Evolutionary conservation across 1,140 invertebrate species (phyloP), one percentile per base, ranked within the genome.

Genomic region (Wasmannia auropunctata): DNA sequence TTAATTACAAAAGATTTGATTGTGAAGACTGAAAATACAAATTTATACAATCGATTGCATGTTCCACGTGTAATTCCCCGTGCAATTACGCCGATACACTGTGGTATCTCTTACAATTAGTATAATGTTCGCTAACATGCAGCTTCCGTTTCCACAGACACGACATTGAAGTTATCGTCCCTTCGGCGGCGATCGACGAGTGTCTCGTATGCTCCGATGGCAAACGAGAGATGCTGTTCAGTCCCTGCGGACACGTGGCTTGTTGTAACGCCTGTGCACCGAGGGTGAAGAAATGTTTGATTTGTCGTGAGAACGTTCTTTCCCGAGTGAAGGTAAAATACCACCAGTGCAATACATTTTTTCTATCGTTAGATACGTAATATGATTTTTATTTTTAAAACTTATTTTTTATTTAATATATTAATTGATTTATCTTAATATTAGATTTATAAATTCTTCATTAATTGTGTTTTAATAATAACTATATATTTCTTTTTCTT

Each of bases 171-270:
- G 91, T 94, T 46, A 84, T 91, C 37, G 93, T 93, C 14, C 94
- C 95, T 56, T 95, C 95, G 1, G 95, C 96, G 0, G 95, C 97
- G 0, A 95, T 98, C 86, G 98, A 99, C 91, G 99, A 99, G 94
- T 99, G 99, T 94, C 97, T 99, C 92, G 98, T 99, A 5, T 99
- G 99, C 94, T 99, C 98, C 0, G 98, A 99, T 94, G 96, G 97
- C 76, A 99, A 99, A 93, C 95, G 98, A 6, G 98, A 99, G 93
- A 98, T 97, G 10, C 95, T 98, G 2, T 98, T 98, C 94, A 96
- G 96, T 86, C 98, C 98, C 0, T 99, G 98, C 92, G 98, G 98
- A 31, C 99, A 99, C 95, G 97, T 99, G 46, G 97, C 98, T 85
- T 99, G 98, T 91, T 99, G 99, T 95, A 97, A 97, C 62, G 96